Evolutionary conservation across 2,797 vertebrate species (phyloP).

Genomic region (Hapalemur alaotrensis): DNA sequence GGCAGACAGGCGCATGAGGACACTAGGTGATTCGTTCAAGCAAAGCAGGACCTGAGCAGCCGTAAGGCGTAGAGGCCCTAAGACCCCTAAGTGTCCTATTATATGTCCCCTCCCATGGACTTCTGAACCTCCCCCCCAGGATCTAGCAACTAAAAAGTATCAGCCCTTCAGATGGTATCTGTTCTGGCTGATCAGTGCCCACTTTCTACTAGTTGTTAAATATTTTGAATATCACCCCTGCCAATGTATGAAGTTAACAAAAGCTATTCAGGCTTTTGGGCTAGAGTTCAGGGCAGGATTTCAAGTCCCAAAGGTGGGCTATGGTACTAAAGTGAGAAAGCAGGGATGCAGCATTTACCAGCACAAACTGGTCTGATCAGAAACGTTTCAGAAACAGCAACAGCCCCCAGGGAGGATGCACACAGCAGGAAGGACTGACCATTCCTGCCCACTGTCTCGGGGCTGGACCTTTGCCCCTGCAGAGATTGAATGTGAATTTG

Average conservation of each 20-base stretch:
- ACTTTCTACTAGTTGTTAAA: not conserved
- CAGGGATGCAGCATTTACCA: not conserved
- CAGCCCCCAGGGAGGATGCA: not conserved
- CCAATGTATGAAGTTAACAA: not conserved
- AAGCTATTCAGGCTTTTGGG: not conserved
- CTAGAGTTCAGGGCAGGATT: not conserved
- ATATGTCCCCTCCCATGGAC: not conserved
- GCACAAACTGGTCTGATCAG: not conserved
- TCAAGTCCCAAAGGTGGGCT: not conserved
- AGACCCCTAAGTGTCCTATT: not conserved
- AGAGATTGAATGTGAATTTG: conserved; percentile 30
- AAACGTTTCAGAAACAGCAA: not conserved
- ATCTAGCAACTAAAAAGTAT: not conserved
- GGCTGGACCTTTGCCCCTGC: not conserved
- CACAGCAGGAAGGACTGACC: not conserved
- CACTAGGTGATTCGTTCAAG: not conserved
- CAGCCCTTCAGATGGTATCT: not conserved
- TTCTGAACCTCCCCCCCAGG: not conserved
- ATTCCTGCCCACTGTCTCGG: not conserved
- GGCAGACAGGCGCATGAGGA: not conserved
- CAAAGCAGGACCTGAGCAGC: not conserved
- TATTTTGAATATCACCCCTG: not conserved
- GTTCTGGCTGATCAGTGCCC: not conserved
- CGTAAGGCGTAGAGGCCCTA: not conserved
- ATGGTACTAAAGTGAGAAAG: not conserved